These are phyloP conservation scores for Agapornis canus DNA, from an alignment of 2,797 vertebrate genomes.

Conservation along the genomic window DNA sequence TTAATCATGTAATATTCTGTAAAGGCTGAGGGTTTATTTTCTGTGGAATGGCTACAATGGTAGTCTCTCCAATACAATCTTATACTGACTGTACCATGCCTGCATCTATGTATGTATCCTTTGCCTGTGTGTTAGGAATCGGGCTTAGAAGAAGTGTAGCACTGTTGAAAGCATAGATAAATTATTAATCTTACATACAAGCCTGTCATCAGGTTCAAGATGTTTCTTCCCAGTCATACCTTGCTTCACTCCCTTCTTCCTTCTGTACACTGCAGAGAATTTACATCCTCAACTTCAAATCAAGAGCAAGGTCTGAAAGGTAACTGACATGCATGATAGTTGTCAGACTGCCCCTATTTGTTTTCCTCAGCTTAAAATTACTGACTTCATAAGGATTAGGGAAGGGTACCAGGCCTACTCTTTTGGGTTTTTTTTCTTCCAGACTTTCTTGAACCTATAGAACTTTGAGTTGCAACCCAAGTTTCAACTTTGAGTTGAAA, in stretches of 20 bases:
- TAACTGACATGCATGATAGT: neutral
- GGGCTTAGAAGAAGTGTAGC: rapidly evolving
- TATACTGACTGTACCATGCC: rapidly evolving
- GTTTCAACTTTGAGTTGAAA: too few species aligned
- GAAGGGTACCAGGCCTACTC: neutral
- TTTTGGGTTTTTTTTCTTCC: neutral
- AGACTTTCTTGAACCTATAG: neutral
- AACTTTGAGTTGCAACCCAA: too few species aligned
- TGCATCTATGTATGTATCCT: neutral
- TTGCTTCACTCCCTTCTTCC: neutral
- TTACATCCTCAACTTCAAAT: neutral
- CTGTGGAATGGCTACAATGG: neutral
- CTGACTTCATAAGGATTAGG: neutral
- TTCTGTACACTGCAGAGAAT: neutral
- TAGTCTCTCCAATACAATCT: neutral
- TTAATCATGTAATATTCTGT: neutral
- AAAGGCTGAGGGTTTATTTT: neutral
- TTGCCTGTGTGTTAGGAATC: neutral
- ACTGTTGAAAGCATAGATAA: neutral
- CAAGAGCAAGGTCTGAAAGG: neutral
- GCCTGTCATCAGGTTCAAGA: neutral
- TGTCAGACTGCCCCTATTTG: neutral
- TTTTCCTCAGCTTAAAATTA: neutral
- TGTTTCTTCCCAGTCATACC: neutral
- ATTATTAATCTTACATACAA: neutral